A percentile compares a stretch with the other conserved stretches of the same genome.
These are phyloP conservation scores for Galbula dea DNA, from an alignment of 2,113 vertebrate genomes.

Conservation along the genomic window DNA sequence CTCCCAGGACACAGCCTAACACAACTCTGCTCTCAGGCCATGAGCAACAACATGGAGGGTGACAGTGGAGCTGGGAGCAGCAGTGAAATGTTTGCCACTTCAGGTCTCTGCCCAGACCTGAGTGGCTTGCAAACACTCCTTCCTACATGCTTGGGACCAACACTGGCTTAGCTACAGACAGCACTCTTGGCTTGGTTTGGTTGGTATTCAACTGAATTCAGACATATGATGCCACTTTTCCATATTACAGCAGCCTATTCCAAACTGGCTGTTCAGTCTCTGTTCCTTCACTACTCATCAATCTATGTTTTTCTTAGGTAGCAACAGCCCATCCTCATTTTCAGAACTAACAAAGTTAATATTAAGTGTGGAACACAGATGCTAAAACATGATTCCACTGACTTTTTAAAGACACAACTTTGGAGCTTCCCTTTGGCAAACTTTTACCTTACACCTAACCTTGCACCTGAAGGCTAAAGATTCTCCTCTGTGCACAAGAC, in stretches of 20 bases:
- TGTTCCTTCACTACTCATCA: background rate
- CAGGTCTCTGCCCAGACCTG: background rate
- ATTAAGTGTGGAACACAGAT: background rate
- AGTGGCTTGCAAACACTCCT: background rate
- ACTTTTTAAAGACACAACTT: background rate
- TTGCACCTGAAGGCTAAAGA: background rate
- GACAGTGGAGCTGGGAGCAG: background rate
- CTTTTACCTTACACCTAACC: background rate
- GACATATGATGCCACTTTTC: background rate
- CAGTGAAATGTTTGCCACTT: background rate
- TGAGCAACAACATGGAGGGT: background rate
- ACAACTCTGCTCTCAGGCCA: background rate
- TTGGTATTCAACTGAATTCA: background rate
- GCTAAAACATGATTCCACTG: background rate
- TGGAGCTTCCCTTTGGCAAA: background rate
- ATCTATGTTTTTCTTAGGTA: background rate
- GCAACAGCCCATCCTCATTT: background rate
- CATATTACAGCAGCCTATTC: background rate
- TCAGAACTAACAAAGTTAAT: background rate
- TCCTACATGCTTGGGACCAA: background rate
- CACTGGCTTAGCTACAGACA: background rate
- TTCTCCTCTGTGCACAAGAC: background rate
- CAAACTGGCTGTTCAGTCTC: background rate
- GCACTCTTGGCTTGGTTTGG: background rate
- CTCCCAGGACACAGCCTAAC: fast-evolving